Evolutionary conservation across 2,113 vertebrate species (phyloP), one percentile per base, ranked within the genome.

Genomic region (Stictonetta naevosa): DNA sequence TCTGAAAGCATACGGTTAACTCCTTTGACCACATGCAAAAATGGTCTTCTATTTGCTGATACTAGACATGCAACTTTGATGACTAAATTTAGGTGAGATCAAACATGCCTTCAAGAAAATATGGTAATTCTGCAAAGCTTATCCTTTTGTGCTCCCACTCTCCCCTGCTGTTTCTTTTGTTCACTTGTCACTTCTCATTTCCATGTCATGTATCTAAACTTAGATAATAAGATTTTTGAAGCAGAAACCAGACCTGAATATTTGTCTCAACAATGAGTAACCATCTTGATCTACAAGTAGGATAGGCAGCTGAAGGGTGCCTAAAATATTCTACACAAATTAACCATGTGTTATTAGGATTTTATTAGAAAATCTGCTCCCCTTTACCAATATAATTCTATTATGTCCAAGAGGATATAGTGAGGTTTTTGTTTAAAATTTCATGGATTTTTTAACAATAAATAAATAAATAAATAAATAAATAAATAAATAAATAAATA

Each of bases 121-220:
- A 31, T 40, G 38, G 28, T 81, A 85, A 77, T 88, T 86, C 90
- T 52, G 52, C 56, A 90, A 85, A 76, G 17, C 0, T 0, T 29
- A 87, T 66, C 34, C 23, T 92, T 95, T 83, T 67, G 68, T 77
- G 55, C 22, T 76, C 13, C 23, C 11, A 55, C 19, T 80, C 40
- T 76, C 34, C 11, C 40, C 52, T 71, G 31, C n/a, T 93, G 46
- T 62, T 90, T 94, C 75, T 92, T 91, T 82, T 94, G 59, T 91
- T 91, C 87, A 59, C 63, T 92, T 94, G 79, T 83, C 90, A 92
- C 14, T 90, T 91, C 69, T 91, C 34, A 83, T 96, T 94, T 95
- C 28, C 55, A 50, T 92, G 63, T 83, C 68, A 80, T 20, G 33
- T 77, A 59, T 77, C 59, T 63, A 63, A 90, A 87, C 28, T 73